Percentiles rank a stretch among this genome's conserved stretches.
These are phyloP conservation scores for Archocentrus centrarchus DNA, from an alignment of 2,113 vertebrate genomes.

Conservation along the genomic window DNA sequence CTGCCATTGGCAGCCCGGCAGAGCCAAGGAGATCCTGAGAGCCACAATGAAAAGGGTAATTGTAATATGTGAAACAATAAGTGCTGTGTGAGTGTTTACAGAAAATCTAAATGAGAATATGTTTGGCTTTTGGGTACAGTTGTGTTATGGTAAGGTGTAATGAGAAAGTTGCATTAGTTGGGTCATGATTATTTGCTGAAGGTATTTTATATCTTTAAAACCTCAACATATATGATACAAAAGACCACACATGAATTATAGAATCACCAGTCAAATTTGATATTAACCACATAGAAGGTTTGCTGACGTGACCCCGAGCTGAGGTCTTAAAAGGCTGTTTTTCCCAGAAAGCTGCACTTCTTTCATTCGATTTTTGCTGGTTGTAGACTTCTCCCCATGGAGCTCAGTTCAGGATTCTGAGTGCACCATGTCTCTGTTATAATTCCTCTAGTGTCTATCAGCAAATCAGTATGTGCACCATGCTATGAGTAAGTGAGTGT, in stretches of 20 bases:
- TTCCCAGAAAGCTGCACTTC: background rate
- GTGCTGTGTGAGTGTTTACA: background rate
- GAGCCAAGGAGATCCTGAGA: background rate
- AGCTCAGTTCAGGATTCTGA: fast-evolving
- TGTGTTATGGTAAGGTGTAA: background rate
- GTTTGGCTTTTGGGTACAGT: slow-evolving; percentile 13
- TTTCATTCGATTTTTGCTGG: background rate
- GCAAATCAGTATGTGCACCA: background rate
- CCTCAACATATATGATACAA: background rate
- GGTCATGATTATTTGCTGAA: fast-evolving
- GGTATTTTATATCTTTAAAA: background rate
- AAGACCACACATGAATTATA: background rate
- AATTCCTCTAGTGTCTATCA: background rate
- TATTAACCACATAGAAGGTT: background rate
- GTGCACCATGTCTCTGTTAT: background rate
- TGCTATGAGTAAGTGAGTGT: background rate
- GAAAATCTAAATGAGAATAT: slow-evolving; percentile 14
- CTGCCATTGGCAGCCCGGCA: slow-evolving; percentile 24
- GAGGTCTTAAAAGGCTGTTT: background rate
- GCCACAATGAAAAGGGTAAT: slow-evolving; percentile 15
- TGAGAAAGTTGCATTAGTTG: background rate
- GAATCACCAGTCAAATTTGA: background rate
- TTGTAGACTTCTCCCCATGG: background rate
- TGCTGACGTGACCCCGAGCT: background rate
- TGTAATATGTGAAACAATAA: slow-evolving; percentile 12